phyloP scores from a whole-genome alignment of 2,113 vertebrate genomes.

The Alectura lathami region DNA sequence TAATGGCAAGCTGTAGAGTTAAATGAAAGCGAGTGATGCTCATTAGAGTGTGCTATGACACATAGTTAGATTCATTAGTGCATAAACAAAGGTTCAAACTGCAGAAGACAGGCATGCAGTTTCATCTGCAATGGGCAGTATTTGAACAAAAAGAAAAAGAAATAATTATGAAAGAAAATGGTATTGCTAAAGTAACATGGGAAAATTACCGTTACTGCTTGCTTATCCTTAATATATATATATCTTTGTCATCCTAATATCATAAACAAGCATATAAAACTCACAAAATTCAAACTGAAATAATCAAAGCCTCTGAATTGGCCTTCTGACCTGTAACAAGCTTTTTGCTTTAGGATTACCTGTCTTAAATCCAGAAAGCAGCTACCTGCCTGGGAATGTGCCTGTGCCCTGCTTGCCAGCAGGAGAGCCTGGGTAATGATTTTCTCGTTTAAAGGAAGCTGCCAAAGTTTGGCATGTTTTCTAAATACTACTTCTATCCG shows the following conservation, averaged over 20 bases:
- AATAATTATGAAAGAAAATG: neutral
- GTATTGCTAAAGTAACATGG: neutral
- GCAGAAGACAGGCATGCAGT: neutral
- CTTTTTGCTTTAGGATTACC: neutral
- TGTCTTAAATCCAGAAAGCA: neutral
- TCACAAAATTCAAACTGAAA: neutral
- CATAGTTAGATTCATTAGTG: slow-evolving; percentile 44
- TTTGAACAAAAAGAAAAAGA: slow-evolving; percentile 14
- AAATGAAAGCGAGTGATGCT: slow-evolving; percentile 47
- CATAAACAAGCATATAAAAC: neutral
- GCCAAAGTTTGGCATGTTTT: neutral
- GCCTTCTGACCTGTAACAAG: neutral
- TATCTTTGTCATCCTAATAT: neutral
- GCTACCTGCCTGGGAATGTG: neutral
- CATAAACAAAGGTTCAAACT: slow-evolving; percentile 21
- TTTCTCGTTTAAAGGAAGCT: neutral
- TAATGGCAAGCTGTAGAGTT: slow-evolving; percentile 25
- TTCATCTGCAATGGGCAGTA: neutral
- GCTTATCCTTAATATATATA: neutral
- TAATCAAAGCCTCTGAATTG: neutral
- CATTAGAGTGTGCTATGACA: slow-evolving; percentile 50
- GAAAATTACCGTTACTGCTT: neutral
- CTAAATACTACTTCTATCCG: neutral
- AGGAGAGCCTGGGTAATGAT: neutral
- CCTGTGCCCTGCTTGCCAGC: neutral